Evolutionary conservation across 2,797 vertebrate genomes (phyloP), one percentile per base, ranked within the genome.

Genomic region (Cynopterus sphinx): DNA sequence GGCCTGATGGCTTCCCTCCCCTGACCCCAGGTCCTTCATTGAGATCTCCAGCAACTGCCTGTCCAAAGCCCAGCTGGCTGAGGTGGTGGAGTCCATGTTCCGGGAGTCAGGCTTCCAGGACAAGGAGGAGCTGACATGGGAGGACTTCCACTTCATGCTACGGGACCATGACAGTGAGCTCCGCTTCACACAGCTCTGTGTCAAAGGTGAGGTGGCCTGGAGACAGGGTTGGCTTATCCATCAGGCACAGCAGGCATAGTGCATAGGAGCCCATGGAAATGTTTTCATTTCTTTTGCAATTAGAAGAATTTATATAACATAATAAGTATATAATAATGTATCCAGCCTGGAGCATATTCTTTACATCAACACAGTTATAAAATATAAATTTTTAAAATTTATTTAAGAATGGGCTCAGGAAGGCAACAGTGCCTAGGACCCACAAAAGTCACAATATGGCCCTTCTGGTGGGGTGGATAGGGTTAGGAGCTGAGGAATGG

Each of bases 111-210:
- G 99, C 33, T 99, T 99, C 87, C 97, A 99, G 75, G 96, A 99
- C 91, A 99, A 98, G 97, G 98, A 99, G 94, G 98, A 98, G 93
- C 99, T 99, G 97, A 99, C 99, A 0, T 99, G 99, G 99, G 99
- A 99, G 96, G 99, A 99, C 96, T 99, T 99, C 98, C 99, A 99
- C 96, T 99, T 99, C 97, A 99, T 99, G 97, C 98, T 99, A 92
- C 98, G 98, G 82, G 99, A 99, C 97, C 99, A 99, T 0, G 98
- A 99, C 98, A 99, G 97, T 0, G 99, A 99, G 90, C 99, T 99
- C 57, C 99, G 98, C 77, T 98, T 99, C 94, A 99, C 99, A 0
- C 98, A 99, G 87, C 99, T 99, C 87, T 99, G 99, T 0, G 94
- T 99, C 91, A 99, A 98, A 99, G 97, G 98, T 99, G 28, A 98